Conservation (phyloP, 2,113 vertebrate species). For the Albula glossodonta region DNA sequence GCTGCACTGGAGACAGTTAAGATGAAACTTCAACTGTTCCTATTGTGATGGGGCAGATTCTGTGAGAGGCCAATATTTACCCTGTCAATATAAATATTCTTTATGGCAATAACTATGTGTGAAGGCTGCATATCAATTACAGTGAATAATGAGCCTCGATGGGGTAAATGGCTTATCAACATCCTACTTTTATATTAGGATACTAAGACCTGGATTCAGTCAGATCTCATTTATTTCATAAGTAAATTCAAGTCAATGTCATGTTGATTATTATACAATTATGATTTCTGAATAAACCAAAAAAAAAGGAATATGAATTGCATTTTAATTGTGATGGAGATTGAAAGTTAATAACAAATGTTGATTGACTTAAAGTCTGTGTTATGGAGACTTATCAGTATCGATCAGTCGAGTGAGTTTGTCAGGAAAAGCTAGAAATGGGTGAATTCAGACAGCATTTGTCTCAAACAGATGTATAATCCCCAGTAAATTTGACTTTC, state of each 20-base stretch:
- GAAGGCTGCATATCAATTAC: background rate
- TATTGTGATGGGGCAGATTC: background rate
- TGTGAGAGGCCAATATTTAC: background rate
- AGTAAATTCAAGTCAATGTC: background rate
- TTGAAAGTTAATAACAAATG: background rate
- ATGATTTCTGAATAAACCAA: no score
- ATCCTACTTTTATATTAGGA: background rate
- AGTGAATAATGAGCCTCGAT: no score
- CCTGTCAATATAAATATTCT: background rate
- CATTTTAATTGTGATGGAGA: background rate
- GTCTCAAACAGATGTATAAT: background rate
- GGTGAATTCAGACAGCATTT: background rate
- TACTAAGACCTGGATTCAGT: background rate
- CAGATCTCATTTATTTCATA: background rate
- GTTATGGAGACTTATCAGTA: background rate
- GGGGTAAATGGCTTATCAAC: background rate
- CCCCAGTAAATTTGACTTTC: background rate
- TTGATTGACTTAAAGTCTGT: background rate
- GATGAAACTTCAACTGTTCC: background rate
- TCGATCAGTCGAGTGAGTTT: background rate
- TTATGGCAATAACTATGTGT: background rate
- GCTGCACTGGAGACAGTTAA: background rate
- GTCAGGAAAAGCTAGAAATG: background rate
- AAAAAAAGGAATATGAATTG: background rate
- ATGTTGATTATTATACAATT: no score